Evolutionary conservation across 2,797 vertebrate species (phyloP).

Genomic region (Argentina silus): DNA sequence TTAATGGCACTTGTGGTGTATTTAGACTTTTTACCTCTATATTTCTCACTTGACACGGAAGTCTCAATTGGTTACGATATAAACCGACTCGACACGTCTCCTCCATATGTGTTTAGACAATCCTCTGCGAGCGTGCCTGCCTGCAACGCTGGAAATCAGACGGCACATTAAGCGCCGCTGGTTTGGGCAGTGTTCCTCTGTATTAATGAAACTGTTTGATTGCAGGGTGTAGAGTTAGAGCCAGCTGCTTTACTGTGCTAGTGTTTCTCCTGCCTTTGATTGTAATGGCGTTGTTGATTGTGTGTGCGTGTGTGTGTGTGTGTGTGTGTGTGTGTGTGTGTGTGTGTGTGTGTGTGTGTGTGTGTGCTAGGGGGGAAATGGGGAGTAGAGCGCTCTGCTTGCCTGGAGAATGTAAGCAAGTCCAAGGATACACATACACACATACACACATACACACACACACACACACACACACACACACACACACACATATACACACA

Average conservation of each 20-base stretch:
- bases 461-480: too few relatives aligned
- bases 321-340: slow-evolving; percentile 28
- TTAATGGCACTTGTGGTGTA: slow-evolving; percentile 76
- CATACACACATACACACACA: too few relatives aligned
- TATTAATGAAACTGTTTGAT: slow-evolving; percentile 77
- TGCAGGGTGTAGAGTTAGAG: slow-evolving; percentile 66
- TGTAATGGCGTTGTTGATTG: slow-evolving; percentile 61
- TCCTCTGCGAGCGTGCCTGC: slow-evolving; percentile 62
- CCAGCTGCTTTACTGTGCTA: slow-evolving; percentile 63
- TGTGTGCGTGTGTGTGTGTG: slow-evolving; percentile 18
- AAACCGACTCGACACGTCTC: slow-evolving; percentile 70
- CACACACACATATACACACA: too few relatives aligned
- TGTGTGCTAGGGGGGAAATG: slow-evolving; percentile 34
- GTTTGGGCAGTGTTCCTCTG: slow-evolving; percentile 60
- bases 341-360: too few relatives aligned
- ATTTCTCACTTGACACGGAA: slow-evolving; percentile 77
- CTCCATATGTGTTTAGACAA: slow-evolving; percentile 75
- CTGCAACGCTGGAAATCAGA: slow-evolving; percentile 64
- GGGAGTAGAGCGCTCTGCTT: slow-evolving; percentile 38
- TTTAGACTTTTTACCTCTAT: slow-evolving; percentile 77
- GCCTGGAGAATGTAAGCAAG: slow-evolving; percentile 58
- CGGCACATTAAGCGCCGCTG: slow-evolving; percentile 63
- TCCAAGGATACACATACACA: slow-evolving; percentile 31
- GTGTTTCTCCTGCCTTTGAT: slow-evolving; percentile 51
- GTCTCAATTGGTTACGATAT: slow-evolving; percentile 75